phyloP scores from a whole-genome alignment of 1,140 invertebrate species.

The Coelopa frigida region DNA sequence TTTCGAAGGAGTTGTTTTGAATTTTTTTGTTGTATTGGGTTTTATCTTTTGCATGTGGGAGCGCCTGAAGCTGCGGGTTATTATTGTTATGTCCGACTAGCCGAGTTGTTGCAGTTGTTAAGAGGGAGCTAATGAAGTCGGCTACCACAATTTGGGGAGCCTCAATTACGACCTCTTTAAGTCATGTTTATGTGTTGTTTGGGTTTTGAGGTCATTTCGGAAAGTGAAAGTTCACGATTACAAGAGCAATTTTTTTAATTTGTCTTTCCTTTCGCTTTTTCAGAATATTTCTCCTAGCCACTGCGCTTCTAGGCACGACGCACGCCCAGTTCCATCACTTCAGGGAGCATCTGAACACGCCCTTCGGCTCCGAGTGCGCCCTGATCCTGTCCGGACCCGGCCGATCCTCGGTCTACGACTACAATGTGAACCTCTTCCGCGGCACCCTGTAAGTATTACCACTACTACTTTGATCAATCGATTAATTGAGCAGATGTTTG shows the following conservation, averaged over 20 bases:
- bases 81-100: too few relatives aligned
- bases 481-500: too few relatives aligned
- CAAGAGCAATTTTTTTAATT: conserved; percentile 9
- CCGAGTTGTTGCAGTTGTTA: too few relatives aligned
- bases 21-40: too few relatives aligned
- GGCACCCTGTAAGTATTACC: conserved; percentile 56
- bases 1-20: too few relatives aligned
- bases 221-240: not conserved
- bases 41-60: too few relatives aligned
- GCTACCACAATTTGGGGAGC: not conserved
- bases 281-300: conserved; percentile 34
- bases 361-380: conserved; percentile 57
- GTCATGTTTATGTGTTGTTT: too few relatives aligned
- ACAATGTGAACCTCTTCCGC: conserved; percentile 71
- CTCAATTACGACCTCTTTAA: conserved; percentile 4
- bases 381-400: conserved; percentile 64
- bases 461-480: not conserved
- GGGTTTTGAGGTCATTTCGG: too few relatives aligned
- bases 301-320: conserved; percentile 8
- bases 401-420: conserved; percentile 70
- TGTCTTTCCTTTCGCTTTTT: conserved; percentile 10
- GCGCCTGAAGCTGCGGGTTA: too few relatives aligned
- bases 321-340: conserved; percentile 37
- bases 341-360: conserved; percentile 31
- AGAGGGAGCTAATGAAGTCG: too few relatives aligned